These are phyloP conservation scores for Pygmarrhopalites habei DNA, from an alignment of 1,140 invertebrate genomes.

Conservation along the genomic window DNA sequence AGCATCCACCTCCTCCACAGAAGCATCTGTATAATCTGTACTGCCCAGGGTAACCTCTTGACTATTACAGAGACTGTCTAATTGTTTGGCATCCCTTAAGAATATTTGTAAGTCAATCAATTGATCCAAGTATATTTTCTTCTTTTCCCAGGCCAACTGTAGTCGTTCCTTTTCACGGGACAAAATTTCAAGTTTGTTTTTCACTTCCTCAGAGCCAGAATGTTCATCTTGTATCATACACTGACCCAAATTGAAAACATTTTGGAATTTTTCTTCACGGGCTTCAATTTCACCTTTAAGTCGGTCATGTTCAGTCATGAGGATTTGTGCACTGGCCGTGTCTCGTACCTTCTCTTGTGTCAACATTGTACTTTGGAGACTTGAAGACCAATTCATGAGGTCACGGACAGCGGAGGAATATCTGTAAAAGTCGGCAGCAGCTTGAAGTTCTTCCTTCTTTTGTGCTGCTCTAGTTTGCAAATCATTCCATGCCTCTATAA, in stretches of 20 bases:
- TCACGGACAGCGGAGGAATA: conserved; percentile 76
- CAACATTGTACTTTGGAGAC: conserved; percentile 68
- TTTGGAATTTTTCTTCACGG: conserved; percentile 74
- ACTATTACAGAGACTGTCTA: conserved; percentile 77
- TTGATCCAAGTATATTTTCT: conserved; percentile 86
- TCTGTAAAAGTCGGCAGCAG: conserved; percentile 79
- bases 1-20: conserved; percentile 71
- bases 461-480: conserved; percentile 72
- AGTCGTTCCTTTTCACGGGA: conserved; percentile 69
- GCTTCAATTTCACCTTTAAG: conserved; percentile 92
- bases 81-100: conserved; percentile 85
- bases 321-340: conserved; percentile 73
- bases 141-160: conserved; percentile 76
- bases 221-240: conserved; percentile 80
- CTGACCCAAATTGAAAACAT: conserved; percentile 69
- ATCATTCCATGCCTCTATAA: conserved; percentile 78
- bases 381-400: conserved; percentile 78
- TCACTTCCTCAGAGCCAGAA: conserved; percentile 54
- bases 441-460: conserved; percentile 70
- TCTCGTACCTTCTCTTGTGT: conserved; percentile 76
- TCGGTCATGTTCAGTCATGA: conserved; percentile 84
- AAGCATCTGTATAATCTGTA: conserved; percentile 45
- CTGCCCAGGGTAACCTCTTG: conserved; percentile 66
- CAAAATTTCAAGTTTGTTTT: conserved; percentile 56
- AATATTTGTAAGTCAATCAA: conserved; percentile 91